These are phyloP conservation scores for Tholera decimalis DNA, from an alignment of 2,888 invertebrate species.

Conservation along the genomic window DNA sequence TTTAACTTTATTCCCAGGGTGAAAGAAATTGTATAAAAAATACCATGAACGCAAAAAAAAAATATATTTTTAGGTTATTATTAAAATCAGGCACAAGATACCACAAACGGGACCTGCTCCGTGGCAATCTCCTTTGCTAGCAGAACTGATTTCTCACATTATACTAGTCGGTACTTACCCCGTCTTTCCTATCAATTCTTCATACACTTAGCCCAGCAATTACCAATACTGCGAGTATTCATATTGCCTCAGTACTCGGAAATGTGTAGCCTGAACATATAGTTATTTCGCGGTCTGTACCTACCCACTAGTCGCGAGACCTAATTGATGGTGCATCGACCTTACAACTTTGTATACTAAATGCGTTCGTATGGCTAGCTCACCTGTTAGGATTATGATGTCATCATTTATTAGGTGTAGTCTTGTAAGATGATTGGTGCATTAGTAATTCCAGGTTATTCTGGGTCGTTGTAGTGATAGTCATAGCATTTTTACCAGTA, in stretches of 20 bases:
- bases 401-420: conserved; percentile 33
- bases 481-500: neutral
- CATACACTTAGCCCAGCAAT: neutral
- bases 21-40: too few relatives aligned
- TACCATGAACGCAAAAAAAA: too few relatives aligned
- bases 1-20: too few relatives aligned
- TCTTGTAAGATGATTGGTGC: conserved; percentile 6
- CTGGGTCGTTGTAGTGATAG: neutral
- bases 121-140: too few relatives aligned
- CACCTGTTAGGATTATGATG: conserved; percentile 47
- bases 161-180: too few relatives aligned
- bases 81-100: too few relatives aligned
- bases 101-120: too few relatives aligned
- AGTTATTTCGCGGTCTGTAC: conserved; percentile 1
- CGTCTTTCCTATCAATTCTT: too few relatives aligned
- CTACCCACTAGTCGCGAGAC: conserved; percentile 37
- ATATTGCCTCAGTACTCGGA: neutral
- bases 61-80: too few relatives aligned
- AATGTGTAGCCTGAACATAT: neutral
- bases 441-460: conserved; percentile 1
- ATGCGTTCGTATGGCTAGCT: conserved; percentile 15
- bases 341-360: conserved; percentile 39
- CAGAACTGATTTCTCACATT: too few relatives aligned
- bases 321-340: conserved; percentile 60
- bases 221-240: neutral